A percentile compares a stretch with the other conserved stretches of the same genome.
phyloP scores from a whole-genome alignment of 2,113 vertebrate genomes.

The Recurvirostra avosetta region DNA sequence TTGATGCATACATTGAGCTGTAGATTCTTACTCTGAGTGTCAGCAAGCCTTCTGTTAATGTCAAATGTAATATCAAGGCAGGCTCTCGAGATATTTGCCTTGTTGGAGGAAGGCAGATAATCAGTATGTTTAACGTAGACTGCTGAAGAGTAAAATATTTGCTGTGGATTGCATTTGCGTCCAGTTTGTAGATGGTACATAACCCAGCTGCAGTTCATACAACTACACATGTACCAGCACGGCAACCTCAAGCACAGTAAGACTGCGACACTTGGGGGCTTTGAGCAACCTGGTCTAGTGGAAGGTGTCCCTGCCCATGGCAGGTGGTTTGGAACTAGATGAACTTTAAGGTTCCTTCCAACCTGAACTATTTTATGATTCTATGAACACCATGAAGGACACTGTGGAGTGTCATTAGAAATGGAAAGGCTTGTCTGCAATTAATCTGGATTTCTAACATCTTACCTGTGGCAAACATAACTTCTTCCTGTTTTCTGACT shows the following conservation, averaged over 20 bases:
- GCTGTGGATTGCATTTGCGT: background rate
- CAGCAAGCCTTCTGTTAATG: background rate
- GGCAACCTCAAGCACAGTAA: background rate
- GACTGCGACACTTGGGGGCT: background rate
- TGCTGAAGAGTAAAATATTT: background rate
- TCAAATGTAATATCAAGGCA: background rate
- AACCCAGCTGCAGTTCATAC: background rate
- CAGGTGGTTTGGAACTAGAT: too few relatives aligned
- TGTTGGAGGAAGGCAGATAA: background rate
- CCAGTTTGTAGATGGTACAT: background rate
- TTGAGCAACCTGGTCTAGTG: too few relatives aligned
- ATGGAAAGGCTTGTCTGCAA: background rate
- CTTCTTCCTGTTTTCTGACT: background rate
- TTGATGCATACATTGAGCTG: background rate
- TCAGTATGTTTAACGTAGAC: background rate
- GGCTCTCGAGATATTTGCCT: background rate
- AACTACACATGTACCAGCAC: background rate
- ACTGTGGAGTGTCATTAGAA: background rate
- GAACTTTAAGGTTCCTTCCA: too few relatives aligned
- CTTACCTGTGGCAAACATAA: background rate
- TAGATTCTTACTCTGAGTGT: background rate
- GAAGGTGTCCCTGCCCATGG: too few relatives aligned
- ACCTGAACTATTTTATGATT: too few relatives aligned
- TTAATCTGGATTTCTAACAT: background rate
- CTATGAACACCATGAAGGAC: background rate